Conservation (phyloP, 1,140 invertebrate species). For the Cotesia glomerata region DNA sequence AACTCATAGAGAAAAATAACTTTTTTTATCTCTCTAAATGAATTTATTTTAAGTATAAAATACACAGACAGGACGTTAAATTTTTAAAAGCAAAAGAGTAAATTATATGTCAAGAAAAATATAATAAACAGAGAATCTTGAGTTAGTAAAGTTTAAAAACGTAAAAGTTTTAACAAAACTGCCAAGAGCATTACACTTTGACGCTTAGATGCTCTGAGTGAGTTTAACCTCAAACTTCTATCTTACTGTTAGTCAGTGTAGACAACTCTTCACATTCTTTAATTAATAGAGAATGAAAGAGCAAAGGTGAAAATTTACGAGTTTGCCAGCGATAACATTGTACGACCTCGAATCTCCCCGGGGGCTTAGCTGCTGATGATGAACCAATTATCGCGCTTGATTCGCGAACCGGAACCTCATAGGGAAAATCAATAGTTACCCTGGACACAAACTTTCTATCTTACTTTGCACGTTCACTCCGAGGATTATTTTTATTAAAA, state of each 20-base stretch:
- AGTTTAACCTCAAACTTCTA: background rate
- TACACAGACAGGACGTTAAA: too few species aligned
- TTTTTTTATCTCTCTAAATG: too few species aligned
- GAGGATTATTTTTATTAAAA: background rate
- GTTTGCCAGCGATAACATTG: background rate
- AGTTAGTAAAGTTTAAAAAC: background rate
- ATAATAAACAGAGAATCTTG: too few species aligned
- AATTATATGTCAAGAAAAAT: too few species aligned
- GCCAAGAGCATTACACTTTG: constrained; percentile 12
- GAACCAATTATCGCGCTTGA: constrained; percentile 26
- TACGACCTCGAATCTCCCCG: background rate
- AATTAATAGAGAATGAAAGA: constrained; percentile 6
- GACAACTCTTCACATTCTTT: constrained; percentile 7
- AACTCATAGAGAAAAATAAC: too few species aligned
- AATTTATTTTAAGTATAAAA: too few species aligned
- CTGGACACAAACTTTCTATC: background rate
- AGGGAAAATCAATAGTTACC: constrained; percentile 3
- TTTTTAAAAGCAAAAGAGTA: too few species aligned
- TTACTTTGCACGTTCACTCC: background rate
- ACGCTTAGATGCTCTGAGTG: background rate
- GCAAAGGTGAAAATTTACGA: constrained; percentile 3
- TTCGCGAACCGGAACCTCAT: constrained; percentile 4
- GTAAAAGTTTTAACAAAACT: constrained; percentile 3
- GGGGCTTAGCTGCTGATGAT: background rate
- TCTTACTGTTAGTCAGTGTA: background rate